Conservation (phyloP, 2,113 vertebrate species). For the Cricetomys ansorgei region DNA sequence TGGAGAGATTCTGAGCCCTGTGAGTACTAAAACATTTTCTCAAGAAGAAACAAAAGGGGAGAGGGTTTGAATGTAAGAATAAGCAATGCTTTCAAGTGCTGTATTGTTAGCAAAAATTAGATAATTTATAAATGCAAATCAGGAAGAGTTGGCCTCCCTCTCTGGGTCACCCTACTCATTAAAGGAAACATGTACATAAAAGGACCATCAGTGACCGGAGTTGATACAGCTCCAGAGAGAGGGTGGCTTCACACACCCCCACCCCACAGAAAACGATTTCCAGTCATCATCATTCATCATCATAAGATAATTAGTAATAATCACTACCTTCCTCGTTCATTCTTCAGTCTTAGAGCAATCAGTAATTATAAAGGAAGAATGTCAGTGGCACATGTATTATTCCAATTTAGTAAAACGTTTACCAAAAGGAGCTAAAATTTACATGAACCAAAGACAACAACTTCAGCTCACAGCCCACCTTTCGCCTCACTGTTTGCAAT, state of each 20-base stretch:
- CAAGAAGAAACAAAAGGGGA: background rate
- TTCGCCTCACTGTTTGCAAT: background rate
- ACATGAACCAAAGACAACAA: conserved; percentile 27
- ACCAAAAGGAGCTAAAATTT: conserved; percentile 24
- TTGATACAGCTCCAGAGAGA: background rate
- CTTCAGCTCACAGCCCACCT: background rate
- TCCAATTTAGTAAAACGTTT: conserved; percentile 29
- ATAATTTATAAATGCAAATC: conserved; percentile 11
- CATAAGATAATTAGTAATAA: conserved; percentile 24
- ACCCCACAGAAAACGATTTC: background rate
- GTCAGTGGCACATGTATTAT: background rate
- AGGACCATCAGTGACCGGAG: background rate
- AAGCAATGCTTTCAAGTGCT: background rate
- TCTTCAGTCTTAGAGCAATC: conserved; percentile 22
- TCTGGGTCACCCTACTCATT: background rate
- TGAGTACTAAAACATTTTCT: conserved; percentile 7
- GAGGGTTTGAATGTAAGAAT: background rate
- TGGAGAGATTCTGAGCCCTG: background rate
- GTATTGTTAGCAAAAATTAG: conserved; percentile 38
- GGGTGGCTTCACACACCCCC: background rate
- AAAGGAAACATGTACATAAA: background rate
- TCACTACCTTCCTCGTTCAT: background rate
- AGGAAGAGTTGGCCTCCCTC: background rate
- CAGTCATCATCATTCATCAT: background rate
- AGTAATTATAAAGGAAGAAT: background rate